phyloP scores from a whole-genome alignment of 2,888 invertebrate genomes.

The Pheosia gnoma region DNA sequence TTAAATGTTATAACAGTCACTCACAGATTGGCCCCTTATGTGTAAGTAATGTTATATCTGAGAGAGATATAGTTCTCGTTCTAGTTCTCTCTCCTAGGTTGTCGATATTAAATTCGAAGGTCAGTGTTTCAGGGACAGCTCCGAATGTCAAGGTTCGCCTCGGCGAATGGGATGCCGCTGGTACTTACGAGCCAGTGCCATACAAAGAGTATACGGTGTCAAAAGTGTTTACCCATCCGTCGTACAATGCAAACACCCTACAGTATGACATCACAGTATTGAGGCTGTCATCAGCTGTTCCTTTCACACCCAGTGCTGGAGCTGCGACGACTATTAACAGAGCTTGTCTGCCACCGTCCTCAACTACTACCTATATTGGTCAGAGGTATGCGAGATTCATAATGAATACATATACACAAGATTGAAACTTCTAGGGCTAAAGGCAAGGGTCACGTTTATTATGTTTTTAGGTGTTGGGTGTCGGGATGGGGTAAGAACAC shows the following conservation, averaged over 20 bases:
- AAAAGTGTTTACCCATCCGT: slow-evolving; percentile 85
- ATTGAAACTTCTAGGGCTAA: neutral
- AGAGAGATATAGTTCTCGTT: too few relatives aligned
- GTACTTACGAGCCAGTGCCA: slow-evolving; percentile 86
- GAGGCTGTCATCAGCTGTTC: slow-evolving; percentile 85
- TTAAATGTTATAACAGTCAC: slow-evolving; percentile 89
- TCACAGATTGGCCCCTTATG: slow-evolving; percentile 85
- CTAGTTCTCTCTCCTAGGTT: neutral
- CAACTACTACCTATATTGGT: slow-evolving; percentile 69
- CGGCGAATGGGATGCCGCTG: slow-evolving; percentile 90
- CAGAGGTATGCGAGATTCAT: slow-evolving; percentile 67
- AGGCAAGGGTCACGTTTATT: too few relatives aligned
- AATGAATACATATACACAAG: neutral
- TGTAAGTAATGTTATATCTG: slow-evolving; percentile 73
- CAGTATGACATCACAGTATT: slow-evolving; percentile 93
- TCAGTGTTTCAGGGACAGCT: slow-evolving; percentile 73
- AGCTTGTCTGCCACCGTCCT: slow-evolving; percentile 83
- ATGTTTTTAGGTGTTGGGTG: slow-evolving; percentile 82
- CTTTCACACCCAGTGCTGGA: slow-evolving; percentile 71
- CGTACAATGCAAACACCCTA: slow-evolving; percentile 88
- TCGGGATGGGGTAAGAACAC: slow-evolving; percentile 95
- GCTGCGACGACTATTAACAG: slow-evolving; percentile 84
- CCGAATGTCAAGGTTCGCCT: slow-evolving; percentile 87
- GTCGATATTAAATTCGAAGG: neutral
- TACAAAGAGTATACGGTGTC: slow-evolving; percentile 85